Conservation (phyloP, 2,797 vertebrate genomes). For the Liparis tanakae region DNA sequence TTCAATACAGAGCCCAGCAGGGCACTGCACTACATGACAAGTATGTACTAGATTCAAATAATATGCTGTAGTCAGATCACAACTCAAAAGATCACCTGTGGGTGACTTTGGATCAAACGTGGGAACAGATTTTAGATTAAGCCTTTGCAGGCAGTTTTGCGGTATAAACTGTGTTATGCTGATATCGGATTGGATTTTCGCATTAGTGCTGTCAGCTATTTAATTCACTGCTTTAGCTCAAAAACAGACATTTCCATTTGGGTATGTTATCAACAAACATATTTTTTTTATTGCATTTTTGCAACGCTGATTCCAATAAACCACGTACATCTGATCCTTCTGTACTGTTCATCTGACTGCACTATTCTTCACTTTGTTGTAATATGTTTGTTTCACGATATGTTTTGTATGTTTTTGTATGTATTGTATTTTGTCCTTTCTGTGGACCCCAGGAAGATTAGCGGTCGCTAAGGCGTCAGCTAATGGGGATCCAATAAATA, state of each 20-base stretch:
- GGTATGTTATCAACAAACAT: neutral
- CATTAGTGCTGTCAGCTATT: neutral
- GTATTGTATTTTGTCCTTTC: too few relatives aligned
- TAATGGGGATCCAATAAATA: too few relatives aligned
- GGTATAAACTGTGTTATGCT: neutral
- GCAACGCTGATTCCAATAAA: neutral
- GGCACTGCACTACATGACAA: neutral
- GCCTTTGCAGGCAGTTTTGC: neutral
- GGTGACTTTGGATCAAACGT: neutral
- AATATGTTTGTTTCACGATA: too few relatives aligned
- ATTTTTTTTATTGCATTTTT: constrained; percentile 3
- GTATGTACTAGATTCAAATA: neutral
- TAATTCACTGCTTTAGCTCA: neutral
- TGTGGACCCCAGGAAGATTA: too few relatives aligned
- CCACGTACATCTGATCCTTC: too few relatives aligned
- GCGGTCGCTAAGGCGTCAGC: too few relatives aligned
- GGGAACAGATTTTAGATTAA: neutral
- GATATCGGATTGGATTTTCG: neutral
- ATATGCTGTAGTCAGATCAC: neutral
- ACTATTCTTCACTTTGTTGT: too few relatives aligned
- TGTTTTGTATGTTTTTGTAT: too few relatives aligned
- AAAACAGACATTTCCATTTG: constrained; percentile 4
- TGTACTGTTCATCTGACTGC: too few relatives aligned
- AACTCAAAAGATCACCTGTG: neutral
- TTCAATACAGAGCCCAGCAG: neutral